A percentile compares a stretch with the other conserved stretches of the same genome.
Conservation (phyloP, 2,113 vertebrate species). For the Bucco capensis region DNA sequence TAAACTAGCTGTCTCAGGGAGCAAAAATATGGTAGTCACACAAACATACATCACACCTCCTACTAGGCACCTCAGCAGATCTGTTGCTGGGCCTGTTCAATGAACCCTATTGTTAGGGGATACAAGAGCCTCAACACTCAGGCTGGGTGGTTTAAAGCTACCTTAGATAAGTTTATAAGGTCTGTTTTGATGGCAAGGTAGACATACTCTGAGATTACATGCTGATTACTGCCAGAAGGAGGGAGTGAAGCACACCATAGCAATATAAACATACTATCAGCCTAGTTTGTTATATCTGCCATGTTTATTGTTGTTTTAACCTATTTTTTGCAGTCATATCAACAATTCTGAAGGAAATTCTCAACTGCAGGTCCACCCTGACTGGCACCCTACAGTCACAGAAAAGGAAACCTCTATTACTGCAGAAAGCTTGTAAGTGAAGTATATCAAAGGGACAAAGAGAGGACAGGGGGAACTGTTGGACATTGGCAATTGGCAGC, state of each 20-base stretch:
- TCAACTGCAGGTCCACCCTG: background rate
- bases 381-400: background rate
- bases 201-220: background rate
- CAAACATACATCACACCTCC: background rate
- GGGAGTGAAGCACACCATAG: background rate
- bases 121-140: background rate
- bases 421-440: background rate
- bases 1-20: background rate
- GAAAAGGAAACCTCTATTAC: background rate
- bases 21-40: background rate
- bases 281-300: background rate
- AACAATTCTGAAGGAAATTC: background rate
- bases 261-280: background rate
- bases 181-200: background rate
- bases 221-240: background rate
- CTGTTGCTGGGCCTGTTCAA: background rate
- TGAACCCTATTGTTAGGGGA: background rate
- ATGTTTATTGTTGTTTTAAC: background rate
- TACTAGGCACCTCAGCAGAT: background rate
- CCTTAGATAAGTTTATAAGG: background rate
- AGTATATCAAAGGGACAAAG: background rate
- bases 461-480: background rate
- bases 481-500: background rate
- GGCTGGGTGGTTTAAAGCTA: background rate
- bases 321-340: background rate